These are phyloP conservation scores for Archips crataeganus DNA, from an alignment of 2,888 invertebrate species.

Conservation along the genomic window DNA sequence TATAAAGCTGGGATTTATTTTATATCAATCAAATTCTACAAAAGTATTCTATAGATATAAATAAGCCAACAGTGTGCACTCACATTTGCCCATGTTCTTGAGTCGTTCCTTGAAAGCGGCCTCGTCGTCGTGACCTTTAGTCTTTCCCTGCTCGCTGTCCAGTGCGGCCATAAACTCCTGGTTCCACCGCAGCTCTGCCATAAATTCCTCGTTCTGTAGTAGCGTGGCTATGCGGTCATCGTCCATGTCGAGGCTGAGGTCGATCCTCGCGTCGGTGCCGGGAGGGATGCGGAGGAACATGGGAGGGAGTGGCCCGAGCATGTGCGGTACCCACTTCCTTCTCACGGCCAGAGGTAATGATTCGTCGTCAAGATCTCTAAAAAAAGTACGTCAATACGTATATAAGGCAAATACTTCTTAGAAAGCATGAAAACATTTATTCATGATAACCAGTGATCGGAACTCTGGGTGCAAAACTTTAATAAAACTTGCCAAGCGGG, in stretches of 20 bases:
- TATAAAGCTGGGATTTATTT: too few species aligned
- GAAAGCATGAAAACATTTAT: too few species aligned
- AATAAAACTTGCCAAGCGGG: too few species aligned
- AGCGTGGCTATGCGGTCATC: conserved; percentile 95
- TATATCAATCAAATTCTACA: too few species aligned
- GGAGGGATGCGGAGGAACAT: conserved; percentile 90
- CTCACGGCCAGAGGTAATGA: conserved; percentile 75
- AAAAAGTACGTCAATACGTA: conserved; percentile 45
- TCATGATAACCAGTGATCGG: too few species aligned
- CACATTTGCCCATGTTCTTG: conserved; percentile 93
- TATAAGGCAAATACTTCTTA: neutral
- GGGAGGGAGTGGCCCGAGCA: conserved; percentile 91
- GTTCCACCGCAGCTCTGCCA: conserved; percentile 94
- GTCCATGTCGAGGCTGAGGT: conserved; percentile 88
- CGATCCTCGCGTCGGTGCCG: conserved; percentile 77
- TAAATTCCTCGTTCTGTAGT: conserved; percentile 96
- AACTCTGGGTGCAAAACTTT: too few species aligned
- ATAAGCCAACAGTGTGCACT: conserved; percentile 51
- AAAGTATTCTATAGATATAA: neutral
- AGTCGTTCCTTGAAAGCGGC: conserved; percentile 92
- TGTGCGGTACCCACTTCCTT: conserved; percentile 91
- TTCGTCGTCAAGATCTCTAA: conserved; percentile 76
- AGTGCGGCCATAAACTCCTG: conserved; percentile 94
- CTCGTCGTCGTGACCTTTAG: conserved; percentile 86
- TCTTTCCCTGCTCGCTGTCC: conserved; percentile 89